phyloP scores from a whole-genome alignment of 2,113 vertebrate genomes.

The Odocoileus hemionus region DNA sequence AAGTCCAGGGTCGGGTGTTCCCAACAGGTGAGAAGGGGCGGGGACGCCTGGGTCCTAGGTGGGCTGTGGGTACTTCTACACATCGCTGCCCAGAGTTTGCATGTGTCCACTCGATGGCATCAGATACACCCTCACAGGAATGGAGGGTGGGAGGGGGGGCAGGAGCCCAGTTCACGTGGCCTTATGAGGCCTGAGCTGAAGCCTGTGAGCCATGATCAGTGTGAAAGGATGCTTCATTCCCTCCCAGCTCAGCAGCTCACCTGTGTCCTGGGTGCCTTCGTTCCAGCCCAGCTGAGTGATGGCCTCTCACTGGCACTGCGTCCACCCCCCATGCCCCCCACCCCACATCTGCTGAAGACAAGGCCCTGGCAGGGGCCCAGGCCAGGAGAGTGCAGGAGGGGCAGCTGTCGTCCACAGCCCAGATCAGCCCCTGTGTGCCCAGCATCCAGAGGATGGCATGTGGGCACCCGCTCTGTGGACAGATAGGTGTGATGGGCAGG shows the following conservation, averaged over 20 bases:
- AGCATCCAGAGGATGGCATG: background rate
- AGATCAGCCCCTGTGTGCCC: fast-evolving
- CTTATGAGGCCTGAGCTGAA: background rate
- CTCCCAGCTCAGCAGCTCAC: background rate
- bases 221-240: background rate
- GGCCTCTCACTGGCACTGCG: background rate
- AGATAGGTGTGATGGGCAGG: background rate
- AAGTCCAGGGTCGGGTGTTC: background rate
- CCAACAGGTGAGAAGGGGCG: background rate
- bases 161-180: background rate
- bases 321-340: background rate
- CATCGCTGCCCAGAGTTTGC: background rate
- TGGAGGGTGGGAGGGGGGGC: fast-evolving
- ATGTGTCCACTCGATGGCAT: fast-evolving
- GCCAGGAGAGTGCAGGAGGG: conserved; percentile 13
- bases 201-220: background rate
- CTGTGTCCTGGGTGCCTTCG: background rate
- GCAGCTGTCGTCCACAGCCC: background rate
- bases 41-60: fast-evolving
- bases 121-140: background rate
- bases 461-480: background rate
- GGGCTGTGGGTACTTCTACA: background rate
- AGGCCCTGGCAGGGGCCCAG: background rate
- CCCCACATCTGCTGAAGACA: background rate
- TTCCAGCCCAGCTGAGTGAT: conserved; percentile 13